Conservation (phyloP, 2,797 vertebrate species). For the Decapterus maruadsi region DNA sequence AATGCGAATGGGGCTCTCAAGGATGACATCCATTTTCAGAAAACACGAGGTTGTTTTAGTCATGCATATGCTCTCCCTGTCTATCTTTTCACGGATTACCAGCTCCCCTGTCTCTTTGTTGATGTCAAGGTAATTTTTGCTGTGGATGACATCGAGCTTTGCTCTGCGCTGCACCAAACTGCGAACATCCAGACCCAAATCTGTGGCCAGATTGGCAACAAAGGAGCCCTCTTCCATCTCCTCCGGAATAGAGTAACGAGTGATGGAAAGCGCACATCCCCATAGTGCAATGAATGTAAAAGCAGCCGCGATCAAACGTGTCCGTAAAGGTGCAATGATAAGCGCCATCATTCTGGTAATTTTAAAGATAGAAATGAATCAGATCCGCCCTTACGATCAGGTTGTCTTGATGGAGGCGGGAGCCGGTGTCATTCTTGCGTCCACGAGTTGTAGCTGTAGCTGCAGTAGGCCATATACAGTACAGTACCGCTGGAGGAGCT, state of each 20-base stretch:
- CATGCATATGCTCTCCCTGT: slow-evolving; percentile 85
- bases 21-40: slow-evolving; percentile 87
- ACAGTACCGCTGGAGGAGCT: slow-evolving; percentile 57
- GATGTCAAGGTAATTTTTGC: slow-evolving; percentile 86
- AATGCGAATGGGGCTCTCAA: slow-evolving; percentile 84
- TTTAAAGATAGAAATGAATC: slow-evolving; percentile 2
- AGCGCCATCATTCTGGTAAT: slow-evolving; percentile 54
- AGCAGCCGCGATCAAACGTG: slow-evolving; percentile 48
- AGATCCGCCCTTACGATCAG: slow-evolving; percentile 53
- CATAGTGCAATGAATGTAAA: slow-evolving; percentile 77
- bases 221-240: slow-evolving; percentile 87
- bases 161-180: slow-evolving; percentile 81
- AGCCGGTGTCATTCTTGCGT: slow-evolving; percentile 73
- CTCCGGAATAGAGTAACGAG: slow-evolving; percentile 88
- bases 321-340: slow-evolving; percentile 51
- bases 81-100: slow-evolving; percentile 84
- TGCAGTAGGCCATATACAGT: slow-evolving; percentile 70
- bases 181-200: slow-evolving; percentile 84
- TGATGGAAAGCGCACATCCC: slow-evolving; percentile 77
- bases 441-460: slow-evolving; percentile 66
- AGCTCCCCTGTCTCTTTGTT: slow-evolving; percentile 87
- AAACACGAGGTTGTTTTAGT: slow-evolving; percentile 85
- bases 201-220: slow-evolving; percentile 86
- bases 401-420: slow-evolving; percentile 49
- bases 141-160: slow-evolving; percentile 85